Evolutionary conservation across 2,797 vertebrate genomes (phyloP).

Genomic region (Emydoidea blandingii): DNA sequence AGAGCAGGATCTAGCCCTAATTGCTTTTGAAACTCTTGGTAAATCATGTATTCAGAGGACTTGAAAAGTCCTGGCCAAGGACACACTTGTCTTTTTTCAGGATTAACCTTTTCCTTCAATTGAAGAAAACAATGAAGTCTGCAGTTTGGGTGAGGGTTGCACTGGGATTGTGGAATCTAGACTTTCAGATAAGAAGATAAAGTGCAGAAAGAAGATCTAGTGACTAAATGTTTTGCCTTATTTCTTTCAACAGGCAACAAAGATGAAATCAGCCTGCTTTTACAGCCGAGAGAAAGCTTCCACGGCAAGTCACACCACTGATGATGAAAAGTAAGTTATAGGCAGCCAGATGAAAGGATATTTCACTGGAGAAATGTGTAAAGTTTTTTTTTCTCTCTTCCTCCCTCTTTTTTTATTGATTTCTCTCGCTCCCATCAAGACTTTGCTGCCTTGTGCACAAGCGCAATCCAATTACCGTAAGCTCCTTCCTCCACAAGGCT

Average conservation of each 20-base stretch:
- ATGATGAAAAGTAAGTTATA: slow-evolving; percentile 65
- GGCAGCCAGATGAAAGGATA: slow-evolving; percentile 51
- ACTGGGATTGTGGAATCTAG: slow-evolving; percentile 29
- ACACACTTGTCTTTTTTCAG: slow-evolving; percentile 30
- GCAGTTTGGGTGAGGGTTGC: slow-evolving; percentile 47
- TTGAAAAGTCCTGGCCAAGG: slow-evolving; percentile 10
- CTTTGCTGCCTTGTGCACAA: slow-evolving; percentile 39
- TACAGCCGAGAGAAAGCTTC: slow-evolving; percentile 28
- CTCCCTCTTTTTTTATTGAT: slow-evolving; percentile 71
- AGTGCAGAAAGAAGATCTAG: not conserved
- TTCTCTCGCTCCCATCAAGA: slow-evolving; percentile 37
- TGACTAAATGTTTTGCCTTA: not conserved
- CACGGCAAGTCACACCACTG: slow-evolving; percentile 21
- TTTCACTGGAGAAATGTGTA: slow-evolving; percentile 40
- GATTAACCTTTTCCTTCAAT: slow-evolving; percentile 64
- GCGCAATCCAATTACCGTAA: slow-evolving; percentile 63
- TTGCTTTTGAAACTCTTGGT: not conserved
- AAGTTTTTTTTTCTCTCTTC: slow-evolving; percentile 22
- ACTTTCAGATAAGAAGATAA: slow-evolving; percentile 34
- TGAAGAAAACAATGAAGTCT: slow-evolving; percentile 61
- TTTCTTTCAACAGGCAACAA: slow-evolving; percentile 35
- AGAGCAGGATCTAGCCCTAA: not conserved
- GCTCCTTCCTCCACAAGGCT: slow-evolving; percentile 34
- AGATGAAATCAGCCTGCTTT: not conserved
- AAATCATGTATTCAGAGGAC: slow-evolving; percentile 17